Base-by-base conservation (phyloP, 37 sponge, comb jelly and placozoan species). In the Halisarca cf. caerulea region DNA sequence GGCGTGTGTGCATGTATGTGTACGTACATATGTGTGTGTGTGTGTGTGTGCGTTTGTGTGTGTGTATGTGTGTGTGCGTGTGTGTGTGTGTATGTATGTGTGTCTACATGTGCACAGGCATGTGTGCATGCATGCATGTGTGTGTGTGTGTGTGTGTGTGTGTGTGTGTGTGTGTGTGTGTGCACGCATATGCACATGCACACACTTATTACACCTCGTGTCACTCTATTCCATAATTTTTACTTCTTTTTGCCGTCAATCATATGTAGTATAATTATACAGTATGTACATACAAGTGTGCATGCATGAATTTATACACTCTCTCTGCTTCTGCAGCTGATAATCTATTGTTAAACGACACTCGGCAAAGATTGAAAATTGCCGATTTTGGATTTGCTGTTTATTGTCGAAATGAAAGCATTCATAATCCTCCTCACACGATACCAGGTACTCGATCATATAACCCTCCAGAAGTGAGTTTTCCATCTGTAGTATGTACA, bases 371-470 rank as follows among this genome's bases (percentile, higher is more conserved):
- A 41, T 44, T 74, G 2, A 74, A 74, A 23, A 37, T 74, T 37
- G 45, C 77, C 21, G 77, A 74, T 37, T 74, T 74, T 41, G 77
- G 77, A 8, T 74, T 74, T 40, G 77, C 77, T 38, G 42, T 74
- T 20, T n/a, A 74, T n/a, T 74, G 77, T 38, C 1, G 35, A 18
- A 8, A 6, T 8, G 11, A 38, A 15, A 3, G 21, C 42, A n/a
- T 74, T 38, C 45, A 44, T 44, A 37, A 40, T 37, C 14, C 7
- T 8, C 77, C 8, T 18, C n/a, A 15, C 2, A 20, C 9, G 0
- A 20, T 39, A 15, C 77, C 77, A 0, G 77, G 77, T 2, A 74
- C 77, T 23, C 39, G 77, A 20, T 37, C 32, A 21, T 74, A 74
- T 6, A 74, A 74, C 45, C 77, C 77, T 14, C 77, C 77, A 9